These are phyloP conservation scores for Amiota communis DNA, from an alignment of 2,888 invertebrate genomes.

Conservation along the genomic window DNA sequence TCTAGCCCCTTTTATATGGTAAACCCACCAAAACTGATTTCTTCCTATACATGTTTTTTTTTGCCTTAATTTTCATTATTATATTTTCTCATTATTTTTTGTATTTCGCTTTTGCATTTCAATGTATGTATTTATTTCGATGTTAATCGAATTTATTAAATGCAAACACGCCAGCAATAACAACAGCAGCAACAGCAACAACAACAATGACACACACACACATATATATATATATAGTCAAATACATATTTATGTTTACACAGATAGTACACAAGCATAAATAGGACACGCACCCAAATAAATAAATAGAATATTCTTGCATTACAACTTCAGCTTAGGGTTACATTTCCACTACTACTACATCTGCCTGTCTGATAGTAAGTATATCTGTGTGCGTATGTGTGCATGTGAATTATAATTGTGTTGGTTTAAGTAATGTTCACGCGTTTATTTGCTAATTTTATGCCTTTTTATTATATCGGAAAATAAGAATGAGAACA, in stretches of 20 bases:
- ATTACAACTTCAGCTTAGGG: not conserved
- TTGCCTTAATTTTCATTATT: constrained; percentile 65
- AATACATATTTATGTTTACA: constrained; percentile 3
- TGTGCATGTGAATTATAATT: constrained; percentile 47
- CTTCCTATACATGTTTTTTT: constrained; percentile 45
- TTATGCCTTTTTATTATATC: constrained; percentile 49
- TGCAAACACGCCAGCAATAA: constrained; percentile 67
- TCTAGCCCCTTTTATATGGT: not conserved
- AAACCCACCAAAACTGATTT: too few species aligned
- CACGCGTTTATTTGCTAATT: constrained; percentile 64
- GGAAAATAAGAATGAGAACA: not conserved
- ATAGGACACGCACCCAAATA: constrained; percentile 24
- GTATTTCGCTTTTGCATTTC: constrained; percentile 52
- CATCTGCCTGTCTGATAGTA: not conserved
- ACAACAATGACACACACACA: constrained; percentile 13
- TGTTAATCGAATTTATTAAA: constrained; percentile 71
- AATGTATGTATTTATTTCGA: constrained; percentile 69
- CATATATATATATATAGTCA: constrained; percentile 14
- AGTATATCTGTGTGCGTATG: not conserved
- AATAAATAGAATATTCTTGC: constrained; percentile 46
- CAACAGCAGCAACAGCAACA: not conserved
- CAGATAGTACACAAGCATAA: not conserved
- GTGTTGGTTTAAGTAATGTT: constrained; percentile 59
- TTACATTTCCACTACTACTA: not conserved
- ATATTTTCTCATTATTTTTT: constrained; percentile 50